Evolutionary conservation across 2,797 vertebrate genomes (phyloP).

Genomic region (Sebastes diaconus): DNA sequence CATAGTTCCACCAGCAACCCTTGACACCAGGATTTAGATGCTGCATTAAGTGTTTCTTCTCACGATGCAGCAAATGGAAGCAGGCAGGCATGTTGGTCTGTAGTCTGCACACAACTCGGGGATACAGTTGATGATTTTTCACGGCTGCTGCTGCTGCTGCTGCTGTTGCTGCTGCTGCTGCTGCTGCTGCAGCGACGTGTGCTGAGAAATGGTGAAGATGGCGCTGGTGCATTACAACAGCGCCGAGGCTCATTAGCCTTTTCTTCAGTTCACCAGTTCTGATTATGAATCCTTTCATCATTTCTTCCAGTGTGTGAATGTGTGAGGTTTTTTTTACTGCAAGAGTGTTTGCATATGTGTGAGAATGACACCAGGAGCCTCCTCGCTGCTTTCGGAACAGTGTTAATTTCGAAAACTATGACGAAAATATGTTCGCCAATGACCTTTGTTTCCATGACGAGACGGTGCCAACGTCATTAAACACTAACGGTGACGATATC

Average conservation of each 20-base stretch:
- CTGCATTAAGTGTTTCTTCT: background rate
- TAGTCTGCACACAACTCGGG: background rate
- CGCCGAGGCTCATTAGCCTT: conserved; percentile 41
- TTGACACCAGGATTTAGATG: conserved; percentile 5
- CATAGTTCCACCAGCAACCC: conserved; percentile 15
- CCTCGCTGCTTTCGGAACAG: background rate
- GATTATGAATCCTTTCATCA: conserved; percentile 44
- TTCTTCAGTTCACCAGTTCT: conserved; percentile 40
- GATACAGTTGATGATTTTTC: conserved; percentile 18
- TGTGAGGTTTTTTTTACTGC: background rate
- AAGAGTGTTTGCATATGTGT: background rate
- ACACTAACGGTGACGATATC: background rate
- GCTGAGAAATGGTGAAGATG: conserved; percentile 12
- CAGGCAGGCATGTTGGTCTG: conserved; percentile 20
- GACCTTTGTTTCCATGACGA: background rate
- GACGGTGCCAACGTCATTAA: background rate
- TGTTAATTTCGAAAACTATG: background rate
- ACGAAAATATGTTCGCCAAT: background rate
- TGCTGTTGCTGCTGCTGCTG: background rate
- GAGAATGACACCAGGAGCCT: background rate
- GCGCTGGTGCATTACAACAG: conserved; percentile 14
- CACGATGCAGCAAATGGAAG: conserved; percentile 1
- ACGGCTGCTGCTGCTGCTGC: background rate
- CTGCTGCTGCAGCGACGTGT: background rate
- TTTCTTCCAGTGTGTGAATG: background rate